phyloP scores from a whole-genome alignment of 2,113 vertebrate species.

The Thamnophis sirtalis region DNA sequence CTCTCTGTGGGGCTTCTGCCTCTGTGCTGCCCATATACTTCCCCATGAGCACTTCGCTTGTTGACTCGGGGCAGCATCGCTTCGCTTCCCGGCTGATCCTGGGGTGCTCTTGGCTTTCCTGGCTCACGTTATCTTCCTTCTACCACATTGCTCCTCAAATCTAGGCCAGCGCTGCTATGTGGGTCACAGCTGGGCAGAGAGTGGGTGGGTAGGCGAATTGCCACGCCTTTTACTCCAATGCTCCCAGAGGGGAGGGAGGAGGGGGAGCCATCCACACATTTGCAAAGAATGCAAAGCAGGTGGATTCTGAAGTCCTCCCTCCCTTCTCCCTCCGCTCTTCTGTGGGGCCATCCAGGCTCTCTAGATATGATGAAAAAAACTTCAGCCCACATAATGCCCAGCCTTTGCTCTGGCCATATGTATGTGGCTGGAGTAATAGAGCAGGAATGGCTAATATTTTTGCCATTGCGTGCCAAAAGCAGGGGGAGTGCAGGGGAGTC shows the following conservation, averaged over 20 bases:
- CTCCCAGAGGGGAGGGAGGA: not conserved
- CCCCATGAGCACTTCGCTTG: not conserved
- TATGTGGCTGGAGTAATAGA: not conserved
- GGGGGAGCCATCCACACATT: not conserved
- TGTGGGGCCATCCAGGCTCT: not conserved
- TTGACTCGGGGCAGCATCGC: not conserved
- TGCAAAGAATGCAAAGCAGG: not conserved
- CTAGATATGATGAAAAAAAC: not conserved
- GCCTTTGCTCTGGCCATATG: not conserved
- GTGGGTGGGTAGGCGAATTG: not conserved
- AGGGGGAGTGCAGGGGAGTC: no score
- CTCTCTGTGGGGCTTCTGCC: not conserved
- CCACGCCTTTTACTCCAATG: not conserved
- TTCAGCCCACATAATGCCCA: not conserved
- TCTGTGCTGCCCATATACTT: not conserved
- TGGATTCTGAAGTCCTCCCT: not conserved
- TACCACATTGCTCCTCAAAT: not conserved
- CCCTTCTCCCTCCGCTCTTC: not conserved
- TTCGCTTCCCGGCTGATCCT: not conserved
- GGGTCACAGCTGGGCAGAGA: not conserved
- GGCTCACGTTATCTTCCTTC: accelerated
- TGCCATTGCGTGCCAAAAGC: no score
- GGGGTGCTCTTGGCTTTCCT: not conserved
- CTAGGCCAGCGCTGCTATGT: not conserved
- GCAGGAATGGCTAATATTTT: no score